Evolutionary conservation across 2,888 invertebrate species (phyloP).

Genomic region (Acronicta alni): DNA sequence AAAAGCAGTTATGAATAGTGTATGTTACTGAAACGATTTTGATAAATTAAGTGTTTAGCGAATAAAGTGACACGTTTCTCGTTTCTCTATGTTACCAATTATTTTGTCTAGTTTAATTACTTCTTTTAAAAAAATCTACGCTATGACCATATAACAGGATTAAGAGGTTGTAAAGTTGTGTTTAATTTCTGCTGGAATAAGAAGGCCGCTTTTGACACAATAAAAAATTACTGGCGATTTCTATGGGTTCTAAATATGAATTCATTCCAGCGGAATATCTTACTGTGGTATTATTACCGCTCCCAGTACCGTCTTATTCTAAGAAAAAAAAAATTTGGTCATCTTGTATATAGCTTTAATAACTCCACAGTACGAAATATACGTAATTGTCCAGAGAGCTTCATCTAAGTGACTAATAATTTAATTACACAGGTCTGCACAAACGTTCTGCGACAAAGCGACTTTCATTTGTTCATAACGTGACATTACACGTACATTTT

Average conservation of each 20-base stretch:
- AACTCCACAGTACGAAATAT: constrained; percentile 3
- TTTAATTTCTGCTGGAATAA: too few relatives aligned
- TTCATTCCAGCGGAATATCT: too few relatives aligned
- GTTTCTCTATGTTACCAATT: neutral
- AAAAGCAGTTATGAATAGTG: too few relatives aligned
- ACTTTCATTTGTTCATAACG: constrained; percentile 49
- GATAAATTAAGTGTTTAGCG: constrained; percentile 18
- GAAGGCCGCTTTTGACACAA: too few relatives aligned
- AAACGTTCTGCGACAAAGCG: constrained; percentile 36
- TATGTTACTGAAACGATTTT: too few relatives aligned
- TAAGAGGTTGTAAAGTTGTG: too few relatives aligned
- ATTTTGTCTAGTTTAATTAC: neutral
- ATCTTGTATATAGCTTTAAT: neutral
- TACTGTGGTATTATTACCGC: too few relatives aligned
- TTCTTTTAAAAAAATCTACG: too few relatives aligned
- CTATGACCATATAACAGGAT: too few relatives aligned
- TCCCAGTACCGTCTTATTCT: too few relatives aligned
- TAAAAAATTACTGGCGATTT: too few relatives aligned
- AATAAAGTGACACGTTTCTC: constrained; percentile 5
- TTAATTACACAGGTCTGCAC: constrained; percentile 51
- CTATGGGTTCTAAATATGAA: too few relatives aligned
- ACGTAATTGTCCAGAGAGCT: constrained; percentile 33
- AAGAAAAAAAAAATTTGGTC: neutral
- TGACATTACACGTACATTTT: constrained; percentile 56
- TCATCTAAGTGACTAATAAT: constrained; percentile 55